Conservation (phyloP, 2,888 invertebrate species). For the Caenorhabditis doughertyi region DNA sequence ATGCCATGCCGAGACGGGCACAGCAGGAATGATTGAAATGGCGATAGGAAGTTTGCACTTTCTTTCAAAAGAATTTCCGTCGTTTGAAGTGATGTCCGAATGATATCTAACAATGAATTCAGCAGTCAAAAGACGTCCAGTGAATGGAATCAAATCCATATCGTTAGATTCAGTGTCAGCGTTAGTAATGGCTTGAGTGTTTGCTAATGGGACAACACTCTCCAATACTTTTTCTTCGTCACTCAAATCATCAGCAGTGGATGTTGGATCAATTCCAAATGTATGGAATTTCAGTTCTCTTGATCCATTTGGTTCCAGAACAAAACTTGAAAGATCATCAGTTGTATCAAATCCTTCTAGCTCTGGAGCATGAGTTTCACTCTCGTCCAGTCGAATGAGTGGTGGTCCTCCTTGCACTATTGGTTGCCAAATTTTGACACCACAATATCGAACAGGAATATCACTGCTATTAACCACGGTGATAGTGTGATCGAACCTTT, state of each 20-base stretch:
- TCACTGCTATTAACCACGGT: slow-evolving; percentile 73
- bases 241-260: slow-evolving; percentile 76
- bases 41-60: slow-evolving; percentile 77
- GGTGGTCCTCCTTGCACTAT: slow-evolving; percentile 78
- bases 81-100: slow-evolving; percentile 75
- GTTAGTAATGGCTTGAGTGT: slow-evolving; percentile 55
- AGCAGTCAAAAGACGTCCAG: slow-evolving; percentile 78
- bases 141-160: slow-evolving; percentile 81
- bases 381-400: slow-evolving; percentile 70
- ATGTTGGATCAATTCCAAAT: slow-evolving; percentile 81
- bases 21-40: slow-evolving; percentile 80
- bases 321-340: slow-evolving; percentile 52
- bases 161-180: slow-evolving; percentile 59
- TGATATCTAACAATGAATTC: slow-evolving; percentile 78
- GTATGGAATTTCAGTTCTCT: slow-evolving; percentile 76
- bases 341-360: slow-evolving; percentile 29
- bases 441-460: slow-evolving; percentile 75
- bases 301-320: slow-evolving; percentile 68
- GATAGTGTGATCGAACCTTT: slow-evolving; percentile 79
- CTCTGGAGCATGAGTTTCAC: slow-evolving; percentile 24
- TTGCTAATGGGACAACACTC: slow-evolving; percentile 68
- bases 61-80: slow-evolving; percentile 74
- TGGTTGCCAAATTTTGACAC: slow-evolving; percentile 71
- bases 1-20: slow-evolving; percentile 82
- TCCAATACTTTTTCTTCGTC: slow-evolving; percentile 70